Conservation (phyloP, 2,888 invertebrate genomes). For the Tachina lurida region DNA sequence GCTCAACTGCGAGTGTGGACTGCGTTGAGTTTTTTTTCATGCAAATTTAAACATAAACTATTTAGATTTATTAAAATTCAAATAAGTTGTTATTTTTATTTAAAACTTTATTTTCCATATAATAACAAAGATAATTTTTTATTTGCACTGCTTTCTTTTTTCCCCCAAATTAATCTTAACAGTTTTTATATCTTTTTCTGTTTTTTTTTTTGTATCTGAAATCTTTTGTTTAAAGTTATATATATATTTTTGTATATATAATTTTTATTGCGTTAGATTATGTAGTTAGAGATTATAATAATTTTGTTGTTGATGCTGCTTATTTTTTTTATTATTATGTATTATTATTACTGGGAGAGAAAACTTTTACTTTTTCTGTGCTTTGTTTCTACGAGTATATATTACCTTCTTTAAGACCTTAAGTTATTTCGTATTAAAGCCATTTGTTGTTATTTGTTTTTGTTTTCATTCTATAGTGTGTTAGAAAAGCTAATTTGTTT, state of each 20-base stretch:
- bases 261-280: slow-evolving; percentile 22
- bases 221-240: slow-evolving; percentile 14
- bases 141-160: slow-evolving; percentile 4
- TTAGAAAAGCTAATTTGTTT: slow-evolving; percentile 8
- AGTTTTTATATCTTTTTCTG: neutral
- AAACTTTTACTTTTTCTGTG: slow-evolving; percentile 62
- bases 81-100: neutral
- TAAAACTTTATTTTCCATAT: slow-evolving; percentile 3
- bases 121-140: neutral
- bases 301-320: neutral
- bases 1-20: too few relatives aligned
- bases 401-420: slow-evolving; percentile 8
- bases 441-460: slow-evolving; percentile 14
- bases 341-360: slow-evolving; percentile 35
- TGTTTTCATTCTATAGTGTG: slow-evolving; percentile 27
- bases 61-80: too few relatives aligned
- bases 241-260: neutral
- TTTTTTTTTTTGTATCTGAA: neutral
- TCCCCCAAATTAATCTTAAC: slow-evolving; percentile 6
- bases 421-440: neutral
- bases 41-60: too few relatives aligned
- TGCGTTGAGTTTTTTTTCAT: too few relatives aligned
- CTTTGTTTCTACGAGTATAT: neutral
- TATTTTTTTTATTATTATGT: too few relatives aligned
- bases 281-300: slow-evolving; percentile 5